Conservation (phyloP, 2,113 vertebrate species). For the Xyrauchen texanus region DNA sequence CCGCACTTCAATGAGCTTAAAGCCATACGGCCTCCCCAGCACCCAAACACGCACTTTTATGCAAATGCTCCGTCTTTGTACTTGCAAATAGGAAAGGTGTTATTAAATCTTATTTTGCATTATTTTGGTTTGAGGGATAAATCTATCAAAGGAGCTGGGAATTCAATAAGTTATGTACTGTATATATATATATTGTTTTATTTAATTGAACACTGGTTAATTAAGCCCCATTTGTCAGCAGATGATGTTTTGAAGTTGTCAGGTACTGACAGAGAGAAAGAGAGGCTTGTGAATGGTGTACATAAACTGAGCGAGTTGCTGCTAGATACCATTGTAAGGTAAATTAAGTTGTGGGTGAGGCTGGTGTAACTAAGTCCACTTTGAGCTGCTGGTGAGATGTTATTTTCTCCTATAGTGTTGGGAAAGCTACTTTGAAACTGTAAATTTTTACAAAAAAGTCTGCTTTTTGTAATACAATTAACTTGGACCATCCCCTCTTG, state of each 20-base stretch:
- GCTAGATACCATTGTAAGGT: neutral
- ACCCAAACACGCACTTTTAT: slow-evolving; percentile 69
- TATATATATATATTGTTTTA: slow-evolving; percentile 68
- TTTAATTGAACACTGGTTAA: slow-evolving; percentile 75
- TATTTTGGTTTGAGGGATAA: slow-evolving; percentile 74
- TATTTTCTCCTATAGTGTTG: too few relatives aligned
- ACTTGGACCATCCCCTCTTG: too few relatives aligned
- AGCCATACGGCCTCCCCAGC: slow-evolving; percentile 64
- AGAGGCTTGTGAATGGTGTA: slow-evolving; percentile 36
- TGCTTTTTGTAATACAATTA: too few relatives aligned
- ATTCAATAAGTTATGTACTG: slow-evolving; percentile 71
- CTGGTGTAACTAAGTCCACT: neutral
- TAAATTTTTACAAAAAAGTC: too few relatives aligned
- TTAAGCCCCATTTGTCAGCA: slow-evolving; percentile 68
- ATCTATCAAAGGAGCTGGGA: slow-evolving; percentile 78
- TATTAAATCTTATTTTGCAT: slow-evolving; percentile 81
- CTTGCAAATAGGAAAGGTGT: slow-evolving; percentile 75
- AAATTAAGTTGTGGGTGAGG: slow-evolving; percentile 2
- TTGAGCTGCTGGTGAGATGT: neutral
- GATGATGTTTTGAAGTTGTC: slow-evolving; percentile 60
- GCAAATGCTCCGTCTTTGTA: slow-evolving; percentile 77
- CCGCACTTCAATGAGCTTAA: slow-evolving; percentile 77
- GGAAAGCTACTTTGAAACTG: too few relatives aligned
- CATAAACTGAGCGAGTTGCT: slow-evolving; percentile 1
- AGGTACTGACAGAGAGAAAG: slow-evolving; percentile 53